Evolutionary conservation across 1,140 invertebrate genomes (phyloP), one percentile per base, ranked within the genome.

Genomic region (Drosophila hydei): DNA sequence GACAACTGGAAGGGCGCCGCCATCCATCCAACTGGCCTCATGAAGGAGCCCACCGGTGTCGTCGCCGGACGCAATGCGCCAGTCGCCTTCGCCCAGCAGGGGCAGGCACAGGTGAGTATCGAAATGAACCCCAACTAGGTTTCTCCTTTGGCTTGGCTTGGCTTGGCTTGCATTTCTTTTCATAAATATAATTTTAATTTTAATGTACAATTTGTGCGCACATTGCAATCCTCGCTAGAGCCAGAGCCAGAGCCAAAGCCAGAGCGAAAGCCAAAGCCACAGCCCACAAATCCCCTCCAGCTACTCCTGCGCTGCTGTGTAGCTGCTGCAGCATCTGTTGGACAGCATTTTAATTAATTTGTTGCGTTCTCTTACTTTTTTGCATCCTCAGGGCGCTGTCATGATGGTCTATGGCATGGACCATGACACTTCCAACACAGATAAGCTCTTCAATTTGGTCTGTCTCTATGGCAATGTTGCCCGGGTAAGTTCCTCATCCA

Each of bases 341-440:
- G 74, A 68, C 72, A 36, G 52, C 43, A 75, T 90, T 84, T 84
- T 84, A 89, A 81, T 88, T 88, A 85, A 89, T 59, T 79, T 70
- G 50, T 51, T 60, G 45, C 58, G 23, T 18, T 36, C 38, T 65
- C 40, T 30, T 45, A 3, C 14, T 16, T 55, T 56, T 67, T 33
- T 30, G 23, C 19, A 42, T 71, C 54, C 70, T 72, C 38, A 94
- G 93, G 96, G 97, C 16, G 95, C 96, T 47, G 98, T 99, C 45
- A 95, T 99, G 93, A 99, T 99, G 98, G 97, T 99, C 25, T 99
- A 99, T 93, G 98, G 98, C 21, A 93, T 99, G 14, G 97, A 98
- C 90, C 95, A 95, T 47, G 95, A 97, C 73, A 97, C 97, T 90
- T 97, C 98, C 91, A 99, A 99, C 92, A 96, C 97, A 70, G 98